phyloP scores from a whole-genome alignment of 2,888 invertebrate species.

The Bombyx huttoni region DNA sequence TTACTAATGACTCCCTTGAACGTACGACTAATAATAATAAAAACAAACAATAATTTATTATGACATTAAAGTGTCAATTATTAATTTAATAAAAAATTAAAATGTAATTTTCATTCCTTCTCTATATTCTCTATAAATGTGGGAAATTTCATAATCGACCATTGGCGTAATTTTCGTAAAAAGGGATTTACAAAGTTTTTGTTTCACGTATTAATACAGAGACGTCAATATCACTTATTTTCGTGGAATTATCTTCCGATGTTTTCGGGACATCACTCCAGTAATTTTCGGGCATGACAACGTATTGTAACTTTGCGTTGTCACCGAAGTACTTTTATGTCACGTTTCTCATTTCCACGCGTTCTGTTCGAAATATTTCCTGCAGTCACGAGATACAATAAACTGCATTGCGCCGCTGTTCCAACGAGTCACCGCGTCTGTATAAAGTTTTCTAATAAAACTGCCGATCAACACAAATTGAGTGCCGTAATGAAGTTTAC shows the following conservation, averaged over 20 bases:
- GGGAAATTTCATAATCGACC: no score
- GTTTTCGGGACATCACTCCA: not conserved
- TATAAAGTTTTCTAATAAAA: conserved; percentile 43
- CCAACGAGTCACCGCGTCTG: conserved; percentile 19
- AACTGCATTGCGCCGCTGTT: conserved; percentile 21
- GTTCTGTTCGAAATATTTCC: not conserved
- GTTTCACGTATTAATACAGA: no score
- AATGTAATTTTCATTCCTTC: no score
- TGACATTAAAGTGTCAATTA: no score
- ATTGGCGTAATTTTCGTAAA: no score
- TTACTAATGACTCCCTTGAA: no score
- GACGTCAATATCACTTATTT: not conserved
- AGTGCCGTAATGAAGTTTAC: conserved; percentile 11
- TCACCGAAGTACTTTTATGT: conserved; percentile 22
- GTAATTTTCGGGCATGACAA: not conserved
- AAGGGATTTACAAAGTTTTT: no score
- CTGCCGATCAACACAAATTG: conserved; percentile 34
- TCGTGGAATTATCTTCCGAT: not conserved
- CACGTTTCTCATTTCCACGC: conserved; percentile 18
- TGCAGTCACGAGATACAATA: conserved; percentile 27
- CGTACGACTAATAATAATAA: no score
- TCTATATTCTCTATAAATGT: no score
- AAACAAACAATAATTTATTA: no score
- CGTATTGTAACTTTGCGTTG: conserved; percentile 6
- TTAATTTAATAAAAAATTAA: no score